Percentiles rank a stretch among this genome's conserved stretches.
phyloP scores from a whole-genome alignment of 1,140 invertebrate genomes.

The Philotrypesis tridentata region DNA sequence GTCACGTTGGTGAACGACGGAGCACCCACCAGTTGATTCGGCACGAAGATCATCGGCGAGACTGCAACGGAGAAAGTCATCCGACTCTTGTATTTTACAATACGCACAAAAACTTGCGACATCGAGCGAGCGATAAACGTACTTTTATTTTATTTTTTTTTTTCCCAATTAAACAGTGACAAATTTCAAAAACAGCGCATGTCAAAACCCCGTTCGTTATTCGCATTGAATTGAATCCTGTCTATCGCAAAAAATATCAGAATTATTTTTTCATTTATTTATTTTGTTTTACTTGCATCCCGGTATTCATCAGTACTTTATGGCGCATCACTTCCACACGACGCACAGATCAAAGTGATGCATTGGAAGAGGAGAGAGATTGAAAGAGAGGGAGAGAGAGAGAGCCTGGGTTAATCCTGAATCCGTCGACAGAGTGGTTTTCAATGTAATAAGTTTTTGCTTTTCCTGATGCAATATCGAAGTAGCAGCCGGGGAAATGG shows the following conservation, averaged over 20 bases:
- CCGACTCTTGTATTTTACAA: too few relatives aligned
- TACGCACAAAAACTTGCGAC: too few relatives aligned
- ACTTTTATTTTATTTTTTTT: too few relatives aligned
- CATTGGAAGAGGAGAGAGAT: background rate
- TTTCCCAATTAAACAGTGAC: too few relatives aligned
- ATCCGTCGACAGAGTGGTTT: background rate
- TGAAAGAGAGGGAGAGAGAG: conserved; percentile 4
- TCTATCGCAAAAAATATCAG: too few relatives aligned
- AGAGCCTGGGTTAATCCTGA: background rate
- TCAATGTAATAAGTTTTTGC: conserved; percentile 17
- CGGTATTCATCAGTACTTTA: background rate
- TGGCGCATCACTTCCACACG: background rate
- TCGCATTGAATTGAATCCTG: too few relatives aligned
- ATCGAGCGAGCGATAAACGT: too few relatives aligned
- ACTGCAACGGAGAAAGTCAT: conserved; percentile 76
- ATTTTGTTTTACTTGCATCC: too few relatives aligned
- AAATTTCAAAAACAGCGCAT: too few relatives aligned
- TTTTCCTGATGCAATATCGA: background rate
- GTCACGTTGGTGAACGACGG: conserved; percentile 91
- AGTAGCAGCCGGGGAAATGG: background rate
- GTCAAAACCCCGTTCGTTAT: too few relatives aligned
- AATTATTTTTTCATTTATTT: too few relatives aligned
- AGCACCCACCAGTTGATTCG: conserved; percentile 92
- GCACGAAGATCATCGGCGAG: conserved; percentile 93
- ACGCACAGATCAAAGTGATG: background rate